Base-by-base conservation (phyloP, 2,797 vertebrate genomes). In the Botia almorhae region DNA sequence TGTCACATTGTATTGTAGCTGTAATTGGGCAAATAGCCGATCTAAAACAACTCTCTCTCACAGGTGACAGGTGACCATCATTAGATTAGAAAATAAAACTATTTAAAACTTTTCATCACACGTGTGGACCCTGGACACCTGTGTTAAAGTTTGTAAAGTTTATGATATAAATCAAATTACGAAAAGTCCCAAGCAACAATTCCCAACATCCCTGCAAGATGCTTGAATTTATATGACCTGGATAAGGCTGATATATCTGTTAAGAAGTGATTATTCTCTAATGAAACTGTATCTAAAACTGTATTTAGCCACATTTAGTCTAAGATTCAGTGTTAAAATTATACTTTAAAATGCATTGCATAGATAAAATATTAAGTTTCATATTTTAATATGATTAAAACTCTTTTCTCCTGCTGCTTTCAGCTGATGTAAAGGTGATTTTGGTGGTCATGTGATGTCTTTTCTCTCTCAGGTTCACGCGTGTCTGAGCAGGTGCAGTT, bases 1-100 rank as follows among this genome's bases (percentile, higher is more conserved):
- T 56, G 58, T 60, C 58, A 60, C 58, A 60, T 10, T 26, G 23
- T 26, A 26, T 60, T 60, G 23, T 26, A 23, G 11, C 4, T 60
- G 1, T 16, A 10, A 11, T 1, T 19, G 19, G 55, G n/a, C n/a
- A 11, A 56, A 56, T 58, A 55, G n/a, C n/a, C 3, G 21, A 56
- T 21, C 10, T 11, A 23, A 11, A 58, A 2, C 21, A n/a, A 6
- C n/a, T 56, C 10, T 55, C 5, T 17, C 50, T 53, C 50, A 39
- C 69, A 72, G 77, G 36, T 80, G 69, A 56, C 78, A 80, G 61
- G 61, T 65, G 61, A 73, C 17, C 48, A 78, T 73, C 50, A 72
- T 63, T 19, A 46, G 60, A 56, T 80, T 65, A 72, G 16, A 72
- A 56, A 63, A 71, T 71, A 36, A 67, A 74, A 67, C 21, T n/a